Conservation (phyloP, 1,140 invertebrate species). For the Pseudomyrmex cubaensis region DNA sequence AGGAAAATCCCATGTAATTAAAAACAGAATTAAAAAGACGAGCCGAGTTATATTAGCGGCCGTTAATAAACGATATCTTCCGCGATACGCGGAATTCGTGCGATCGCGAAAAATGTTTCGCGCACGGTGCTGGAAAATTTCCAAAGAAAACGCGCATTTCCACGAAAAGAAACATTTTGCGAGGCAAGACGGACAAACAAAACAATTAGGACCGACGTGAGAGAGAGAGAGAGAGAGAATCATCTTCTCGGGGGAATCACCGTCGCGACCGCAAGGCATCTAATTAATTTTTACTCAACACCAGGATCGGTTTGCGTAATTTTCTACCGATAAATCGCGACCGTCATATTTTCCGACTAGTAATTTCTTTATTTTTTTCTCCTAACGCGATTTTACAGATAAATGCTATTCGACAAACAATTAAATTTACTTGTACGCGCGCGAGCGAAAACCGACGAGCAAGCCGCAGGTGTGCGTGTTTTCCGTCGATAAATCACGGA, state of each 20-base stretch:
- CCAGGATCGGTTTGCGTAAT: background rate
- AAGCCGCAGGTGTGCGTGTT: no score
- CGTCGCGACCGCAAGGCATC: background rate
- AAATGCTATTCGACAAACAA: no score
- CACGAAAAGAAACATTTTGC: constrained; percentile 10
- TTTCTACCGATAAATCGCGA: background rate
- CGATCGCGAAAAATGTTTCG: constrained; percentile 4
- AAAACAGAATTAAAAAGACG: background rate
- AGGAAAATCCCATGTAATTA: constrained; percentile 18
- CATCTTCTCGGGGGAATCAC: background rate
- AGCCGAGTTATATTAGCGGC: no score
- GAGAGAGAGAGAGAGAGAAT: background rate
- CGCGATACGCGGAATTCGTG: background rate
- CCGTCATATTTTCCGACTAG: background rate
- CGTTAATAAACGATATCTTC: no score
- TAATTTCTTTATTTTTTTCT: background rate
- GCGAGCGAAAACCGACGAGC: background rate
- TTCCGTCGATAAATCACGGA: no score
- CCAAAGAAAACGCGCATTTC: constrained; percentile 2
- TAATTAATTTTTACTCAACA: constrained; percentile 21
- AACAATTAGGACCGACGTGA: constrained; percentile 5
- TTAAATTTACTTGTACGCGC: no score
- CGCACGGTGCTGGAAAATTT: background rate
- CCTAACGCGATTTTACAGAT: background rate
- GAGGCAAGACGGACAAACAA: constrained; percentile 18